Conservation (phyloP, 2,888 invertebrate species). For the Acleris sparsana region DNA sequence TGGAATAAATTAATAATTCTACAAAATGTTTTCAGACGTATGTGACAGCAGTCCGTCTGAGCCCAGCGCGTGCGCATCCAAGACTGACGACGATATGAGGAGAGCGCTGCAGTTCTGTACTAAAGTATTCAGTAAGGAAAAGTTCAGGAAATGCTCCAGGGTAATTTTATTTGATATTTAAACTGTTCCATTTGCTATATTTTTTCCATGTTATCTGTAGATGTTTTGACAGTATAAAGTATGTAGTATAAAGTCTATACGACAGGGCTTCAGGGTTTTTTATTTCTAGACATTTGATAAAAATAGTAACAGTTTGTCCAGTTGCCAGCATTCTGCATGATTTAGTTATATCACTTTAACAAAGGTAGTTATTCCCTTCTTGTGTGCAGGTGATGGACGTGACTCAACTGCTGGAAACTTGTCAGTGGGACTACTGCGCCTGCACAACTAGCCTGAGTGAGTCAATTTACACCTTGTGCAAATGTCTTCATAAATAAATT, state of each 20-base stretch:
- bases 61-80: constrained; percentile 73
- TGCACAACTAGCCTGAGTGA: constrained; percentile 79
- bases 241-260: too few species aligned
- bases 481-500: too few species aligned
- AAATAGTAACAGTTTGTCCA: too few species aligned
- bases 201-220: too few species aligned
- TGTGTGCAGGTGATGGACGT: constrained; percentile 84
- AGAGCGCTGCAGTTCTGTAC: constrained; percentile 85
- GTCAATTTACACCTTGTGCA: constrained; percentile 39
- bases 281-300: too few species aligned
- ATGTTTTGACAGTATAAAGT: too few species aligned
- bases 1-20: background rate
- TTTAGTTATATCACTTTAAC: background rate
- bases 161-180: constrained; percentile 51
- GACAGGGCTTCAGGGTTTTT: too few species aligned
- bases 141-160: constrained; percentile 86
- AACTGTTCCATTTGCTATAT: background rate
- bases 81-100: constrained; percentile 57
- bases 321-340: background rate
- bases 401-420: constrained; percentile 86
- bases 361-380: constrained; percentile 1
- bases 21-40: constrained; percentile 62
- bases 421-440: constrained; percentile 91
- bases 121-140: constrained; percentile 85
- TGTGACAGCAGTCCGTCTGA: constrained; percentile 82